A percentile compares a stretch with the other conserved stretches of the same genome.
Evolutionary conservation across 2,797 vertebrate genomes (phyloP).

Genomic region (Lepilemur septentrionalis): DNA sequence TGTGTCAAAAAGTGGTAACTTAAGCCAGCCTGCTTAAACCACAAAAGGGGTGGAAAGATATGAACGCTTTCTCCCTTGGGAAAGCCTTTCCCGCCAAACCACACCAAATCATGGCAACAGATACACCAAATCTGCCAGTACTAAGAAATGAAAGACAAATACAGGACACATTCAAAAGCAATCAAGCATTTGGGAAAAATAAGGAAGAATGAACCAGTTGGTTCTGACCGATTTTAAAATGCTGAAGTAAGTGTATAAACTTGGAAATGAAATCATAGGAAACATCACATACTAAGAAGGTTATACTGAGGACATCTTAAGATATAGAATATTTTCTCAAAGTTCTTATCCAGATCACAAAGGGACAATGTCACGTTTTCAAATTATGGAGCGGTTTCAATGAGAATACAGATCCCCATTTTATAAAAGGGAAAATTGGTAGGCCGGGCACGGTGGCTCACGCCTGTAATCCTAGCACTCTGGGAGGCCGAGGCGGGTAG

Average conservation of each 20-base stretch:
- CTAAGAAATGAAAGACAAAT: slow-evolving; percentile 32
- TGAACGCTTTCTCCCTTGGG: neutral
- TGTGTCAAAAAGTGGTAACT: slow-evolving; percentile 17
- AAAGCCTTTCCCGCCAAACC: slow-evolving; percentile 13
- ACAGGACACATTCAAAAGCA: slow-evolving; percentile 19
- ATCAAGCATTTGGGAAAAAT: slow-evolving; percentile 7
- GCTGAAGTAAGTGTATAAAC: slow-evolving; percentile 12
- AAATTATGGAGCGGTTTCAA: neutral
- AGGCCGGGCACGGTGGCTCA: no score
- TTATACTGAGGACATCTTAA: neutral
- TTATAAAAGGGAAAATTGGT: neutral
- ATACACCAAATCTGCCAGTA: slow-evolving; percentile 27
- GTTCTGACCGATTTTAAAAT: slow-evolving; percentile 26
- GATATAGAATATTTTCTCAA: neutral
- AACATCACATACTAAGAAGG: neutral
- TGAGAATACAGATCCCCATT: neutral
- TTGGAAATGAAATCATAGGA: slow-evolving; percentile 18
- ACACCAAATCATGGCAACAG: neutral
- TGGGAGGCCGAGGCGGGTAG: no score
- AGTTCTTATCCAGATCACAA: neutral
- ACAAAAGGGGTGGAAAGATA: neutral
- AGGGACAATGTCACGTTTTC: neutral
- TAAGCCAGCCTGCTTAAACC: neutral
- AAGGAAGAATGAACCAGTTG: slow-evolving; percentile 33
- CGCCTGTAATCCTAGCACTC: no score